Base-by-base conservation (phyloP, 92 coral and sea anemone species). In the Zoanthus gigantus region DNA sequence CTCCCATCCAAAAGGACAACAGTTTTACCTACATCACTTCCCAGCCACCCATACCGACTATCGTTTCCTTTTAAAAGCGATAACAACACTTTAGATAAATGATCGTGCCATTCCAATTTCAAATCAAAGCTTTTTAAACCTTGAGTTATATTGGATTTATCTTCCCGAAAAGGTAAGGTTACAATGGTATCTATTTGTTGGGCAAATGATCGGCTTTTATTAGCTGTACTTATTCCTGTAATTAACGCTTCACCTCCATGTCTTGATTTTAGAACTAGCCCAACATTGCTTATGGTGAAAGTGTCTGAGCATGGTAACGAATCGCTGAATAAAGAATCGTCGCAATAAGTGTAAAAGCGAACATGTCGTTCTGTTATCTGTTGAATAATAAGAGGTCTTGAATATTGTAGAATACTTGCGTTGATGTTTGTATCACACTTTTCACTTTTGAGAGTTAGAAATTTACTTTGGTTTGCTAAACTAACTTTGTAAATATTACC, bases 161-260 rank as follows among this genome's bases (percentile, higher is more conserved):
- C 88, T 52, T 60, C 85, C 14, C 32, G 23, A 67, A 97, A 92
- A 8, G 94, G 94, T 47, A 82, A 77, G 30, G 85, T 85, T 66
- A 94, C 79, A 48, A 71, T 32, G 34, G 92, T 96, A 46, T 84
- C 90, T 30, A 90, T 89, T 67, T 76, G 91, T 13, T 90, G 90
- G 13, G 89, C 90, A 74, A 89, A 95, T 18, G 80, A 89, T 7
- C n/a, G 60, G 54, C 76, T 47, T 14, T 72, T 58, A 37, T 77
- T 88, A 14, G 77, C 83, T 57, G 77, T 29, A 42, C 85, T 52
- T 63, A 94, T 78, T 12, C 77, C 88, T 82, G 94, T 84, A 32
- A 97, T 94, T 52, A 88, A 56, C 30, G 94, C 98, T 7, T 96
- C 89, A 7, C 98, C 99, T 11, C 99, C 98, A 58, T 91, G 82